phyloP scores from a whole-genome alignment of 1,140 invertebrate species.

The Drosophila nannoptera region DNA sequence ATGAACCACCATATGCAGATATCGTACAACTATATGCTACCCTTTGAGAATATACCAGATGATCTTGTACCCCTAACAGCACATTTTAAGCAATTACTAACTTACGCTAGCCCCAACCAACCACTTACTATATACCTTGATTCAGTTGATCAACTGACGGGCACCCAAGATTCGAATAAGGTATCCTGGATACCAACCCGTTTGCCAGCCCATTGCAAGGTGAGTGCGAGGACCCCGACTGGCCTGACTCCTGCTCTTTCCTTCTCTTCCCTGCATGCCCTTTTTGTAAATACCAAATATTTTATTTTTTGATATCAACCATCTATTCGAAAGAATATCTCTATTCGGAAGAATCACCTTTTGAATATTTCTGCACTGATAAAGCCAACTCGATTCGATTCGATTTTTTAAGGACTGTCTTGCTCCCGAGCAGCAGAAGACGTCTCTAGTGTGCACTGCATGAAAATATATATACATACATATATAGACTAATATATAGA shows the following conservation, averaged over 20 bases:
- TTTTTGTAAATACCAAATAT: slow-evolving; percentile 12
- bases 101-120: slow-evolving; percentile 88
- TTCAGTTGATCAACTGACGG: slow-evolving; percentile 97
- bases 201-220: slow-evolving; percentile 94
- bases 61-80: slow-evolving; percentile 97
- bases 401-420: neutral
- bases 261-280: slow-evolving; percentile 14
- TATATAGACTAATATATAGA: neutral
- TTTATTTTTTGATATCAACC: neutral
- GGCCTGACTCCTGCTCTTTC: slow-evolving; percentile 9
- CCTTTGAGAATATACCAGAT: slow-evolving; percentile 96
- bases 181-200: slow-evolving; percentile 97
- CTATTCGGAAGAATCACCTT: slow-evolving; percentile 27
- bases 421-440: neutral
- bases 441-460: slow-evolving; percentile 26
- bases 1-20: slow-evolving; percentile 82
- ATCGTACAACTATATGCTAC: slow-evolving; percentile 95
- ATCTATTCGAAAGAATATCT: neutral
- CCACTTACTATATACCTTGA: slow-evolving; percentile 93
- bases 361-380: slow-evolving; percentile 3
- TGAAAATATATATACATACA: slow-evolving; percentile 14
- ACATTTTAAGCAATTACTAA: slow-evolving; percentile 96
- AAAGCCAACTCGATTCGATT: neutral
- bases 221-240: slow-evolving; percentile 78
- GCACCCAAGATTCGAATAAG: slow-evolving; percentile 95